A percentile compares a stretch with the other conserved stretches of the same genome.
These are phyloP conservation scores for Gari tellinella DNA, from an alignment of 2,888 invertebrate genomes.

Conservation along the genomic window DNA sequence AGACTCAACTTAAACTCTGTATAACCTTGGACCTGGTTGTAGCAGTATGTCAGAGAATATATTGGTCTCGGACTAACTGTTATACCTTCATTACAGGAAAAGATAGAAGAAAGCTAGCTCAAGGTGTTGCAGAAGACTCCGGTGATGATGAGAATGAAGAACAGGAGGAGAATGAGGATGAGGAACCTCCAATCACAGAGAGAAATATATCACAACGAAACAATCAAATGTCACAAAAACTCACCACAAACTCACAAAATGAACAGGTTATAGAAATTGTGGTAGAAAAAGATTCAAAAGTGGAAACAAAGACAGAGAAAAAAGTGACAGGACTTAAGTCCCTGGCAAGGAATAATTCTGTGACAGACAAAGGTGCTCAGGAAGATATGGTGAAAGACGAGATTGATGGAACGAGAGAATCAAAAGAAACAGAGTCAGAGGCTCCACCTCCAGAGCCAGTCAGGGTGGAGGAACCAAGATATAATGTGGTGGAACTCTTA, in stretches of 20 bases:
- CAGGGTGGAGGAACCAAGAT: constrained; percentile 69
- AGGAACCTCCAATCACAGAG: constrained; percentile 57
- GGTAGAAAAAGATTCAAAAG: constrained; percentile 51
- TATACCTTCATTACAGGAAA: constrained; percentile 54
- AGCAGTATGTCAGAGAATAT: too few species aligned
- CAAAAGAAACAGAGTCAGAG: constrained; percentile 16
- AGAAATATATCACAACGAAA: constrained; percentile 45
- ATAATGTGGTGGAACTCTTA: constrained; percentile 79
- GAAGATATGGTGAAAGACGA: constrained; percentile 4
- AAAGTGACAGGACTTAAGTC: constrained; percentile 34
- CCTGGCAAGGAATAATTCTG: constrained; percentile 35
- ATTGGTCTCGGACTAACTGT: too few species aligned
- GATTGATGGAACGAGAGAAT: constrained; percentile 5
- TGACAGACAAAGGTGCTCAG: constrained; percentile 12
- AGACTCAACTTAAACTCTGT: too few species aligned
- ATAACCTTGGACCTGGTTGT: too few species aligned
- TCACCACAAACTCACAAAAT: constrained; percentile 22
- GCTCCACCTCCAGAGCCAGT: constrained; percentile 54
- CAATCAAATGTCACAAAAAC: constrained; percentile 38
- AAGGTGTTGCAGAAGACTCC: constrained; percentile 75
- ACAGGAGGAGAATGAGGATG: constrained; percentile 60
- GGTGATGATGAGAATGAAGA: constrained; percentile 62
- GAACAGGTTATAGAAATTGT: constrained; percentile 60
- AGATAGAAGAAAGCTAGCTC: constrained; percentile 67
- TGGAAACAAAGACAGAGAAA: constrained; percentile 29